Base-by-base conservation (phyloP, 2,113 vertebrate species). In the Prietella phreatophila region DNA sequence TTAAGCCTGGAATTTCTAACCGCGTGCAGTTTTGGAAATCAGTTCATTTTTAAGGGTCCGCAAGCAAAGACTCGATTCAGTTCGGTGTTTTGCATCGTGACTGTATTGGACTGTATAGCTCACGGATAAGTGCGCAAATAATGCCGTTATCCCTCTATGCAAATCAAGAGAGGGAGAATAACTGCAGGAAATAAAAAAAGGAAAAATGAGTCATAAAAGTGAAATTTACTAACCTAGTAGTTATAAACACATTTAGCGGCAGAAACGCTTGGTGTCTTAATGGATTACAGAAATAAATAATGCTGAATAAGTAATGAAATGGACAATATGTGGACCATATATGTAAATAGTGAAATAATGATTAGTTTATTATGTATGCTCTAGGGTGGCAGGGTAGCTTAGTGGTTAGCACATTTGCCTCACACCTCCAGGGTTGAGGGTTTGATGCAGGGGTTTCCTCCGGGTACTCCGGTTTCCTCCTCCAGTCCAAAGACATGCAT, bases 171-270 rank as follows among this genome's bases (percentile, higher is more conserved):
- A 25, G 67, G 25, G 81, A 58, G 82, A 91, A 85, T 88, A 39
- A 80, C 55, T 83, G 56, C 19, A 39, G 39, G 17, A 63, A 88
- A 87, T 81, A 33, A 56, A 89, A 90, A 76, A 89, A 87, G 50
- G 20, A 50, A 53, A 76, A 20, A 73, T 71, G 36, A 88, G 33
- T 65, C 53, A 76, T 86, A 90, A 89, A 88, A 83, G 30, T 63
- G 20, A 67, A 76, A 88, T 92, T 90, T 90, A 89, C 85, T 80
- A 80, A 83, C 80, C 78, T 73, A 47, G 25, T 79, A 61, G 61
- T 87, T 87, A 89, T 53, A 47, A 87, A 79, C 27, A 83, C 42
- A 82, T 87, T 85, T 4, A 27, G 9, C 42, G 65, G 67, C 20
- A 50, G 25, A 53, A 61, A 22, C 47, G 58, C 2, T 10, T 53